Percentiles rank a stretch among this genome's conserved stretches.
These are phyloP conservation scores for Diplazon laetatorius DNA, from an alignment of 2,888 invertebrate species.

Conservation along the genomic window DNA sequence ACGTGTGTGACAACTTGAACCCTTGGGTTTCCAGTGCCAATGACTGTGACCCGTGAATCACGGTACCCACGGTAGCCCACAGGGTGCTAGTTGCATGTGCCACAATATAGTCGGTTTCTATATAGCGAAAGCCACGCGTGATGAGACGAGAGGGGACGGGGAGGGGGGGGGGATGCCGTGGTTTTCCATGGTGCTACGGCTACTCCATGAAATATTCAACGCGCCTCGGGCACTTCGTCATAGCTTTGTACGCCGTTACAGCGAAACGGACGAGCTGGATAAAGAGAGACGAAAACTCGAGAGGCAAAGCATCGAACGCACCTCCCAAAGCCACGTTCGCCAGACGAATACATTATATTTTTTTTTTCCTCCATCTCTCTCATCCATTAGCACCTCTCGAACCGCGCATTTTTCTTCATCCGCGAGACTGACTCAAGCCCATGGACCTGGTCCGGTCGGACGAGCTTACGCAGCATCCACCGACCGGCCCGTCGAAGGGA, in stretches of 20 bases:
- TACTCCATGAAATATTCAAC: slow-evolving; percentile 80
- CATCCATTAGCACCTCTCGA: slow-evolving; percentile 61
- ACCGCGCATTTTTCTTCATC: not conserved
- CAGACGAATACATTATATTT: slow-evolving; percentile 76
- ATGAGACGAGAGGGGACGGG: too few relatives aligned
- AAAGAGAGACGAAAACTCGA: slow-evolving; percentile 10
- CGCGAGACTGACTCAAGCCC: not conserved
- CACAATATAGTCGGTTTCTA: not conserved
- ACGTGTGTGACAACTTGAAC: not conserved
- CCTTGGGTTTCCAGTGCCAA: slow-evolving; percentile 11
- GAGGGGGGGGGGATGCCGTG: slow-evolving; percentile 61
- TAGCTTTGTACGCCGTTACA: slow-evolving; percentile 71
- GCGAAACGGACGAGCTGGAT: slow-evolving; percentile 11
- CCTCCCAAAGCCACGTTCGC: slow-evolving; percentile 60
- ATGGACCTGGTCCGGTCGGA: slow-evolving; percentile 4
- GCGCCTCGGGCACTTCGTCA: slow-evolving; percentile 76
- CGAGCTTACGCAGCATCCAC: not conserved
- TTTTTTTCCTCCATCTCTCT: slow-evolving; percentile 68
- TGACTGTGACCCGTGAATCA: slow-evolving; percentile 1
- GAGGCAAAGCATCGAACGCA: slow-evolving; percentile 54
- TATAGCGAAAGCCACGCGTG: slow-evolving; percentile 28
- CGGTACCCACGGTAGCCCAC: slow-evolving; percentile 27
- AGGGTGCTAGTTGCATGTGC: slow-evolving; percentile 44
- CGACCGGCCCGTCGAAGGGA: slow-evolving; percentile 6
- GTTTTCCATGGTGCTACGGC: slow-evolving; percentile 73